Evolutionary conservation across 1,140 invertebrate species (phyloP).

Genomic region (Rhopalosiphum padi): DNA sequence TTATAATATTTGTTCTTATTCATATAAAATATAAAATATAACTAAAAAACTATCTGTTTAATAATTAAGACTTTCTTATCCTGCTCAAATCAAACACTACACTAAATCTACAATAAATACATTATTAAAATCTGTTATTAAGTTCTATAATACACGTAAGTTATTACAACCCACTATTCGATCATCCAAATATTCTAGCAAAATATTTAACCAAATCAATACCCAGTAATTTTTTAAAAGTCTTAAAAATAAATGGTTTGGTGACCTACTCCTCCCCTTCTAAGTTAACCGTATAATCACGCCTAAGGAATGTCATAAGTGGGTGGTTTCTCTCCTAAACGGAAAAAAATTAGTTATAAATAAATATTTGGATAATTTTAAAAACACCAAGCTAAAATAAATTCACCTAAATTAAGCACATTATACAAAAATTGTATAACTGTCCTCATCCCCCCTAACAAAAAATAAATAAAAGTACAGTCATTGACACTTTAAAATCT

Average conservation of each 20-base stretch:
- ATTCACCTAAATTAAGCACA: not conserved
- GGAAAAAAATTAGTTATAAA: too few species aligned
- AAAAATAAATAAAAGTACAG: not conserved
- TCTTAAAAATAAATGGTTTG: not conserved
- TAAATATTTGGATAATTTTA: too few species aligned
- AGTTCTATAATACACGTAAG: not conserved
- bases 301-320: not conserved
- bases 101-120: too few species aligned
- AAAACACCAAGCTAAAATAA: not conserved
- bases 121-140: not conserved
- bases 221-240: not conserved
- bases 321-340: not conserved
- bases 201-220: not conserved
- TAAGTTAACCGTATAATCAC: too few species aligned
- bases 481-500: not conserved
- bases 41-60: not conserved
- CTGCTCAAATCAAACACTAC: not conserved
- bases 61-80: not conserved
- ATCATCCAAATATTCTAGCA: not conserved
- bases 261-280: not conserved
- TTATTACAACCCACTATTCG: not conserved
- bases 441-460: too few species aligned
- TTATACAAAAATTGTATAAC: not conserved
- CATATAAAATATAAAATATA: not conserved
- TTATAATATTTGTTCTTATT: not conserved